Evolutionary conservation across 2,888 invertebrate genomes (phyloP).

Genomic region (Dusona sp.): DNA sequence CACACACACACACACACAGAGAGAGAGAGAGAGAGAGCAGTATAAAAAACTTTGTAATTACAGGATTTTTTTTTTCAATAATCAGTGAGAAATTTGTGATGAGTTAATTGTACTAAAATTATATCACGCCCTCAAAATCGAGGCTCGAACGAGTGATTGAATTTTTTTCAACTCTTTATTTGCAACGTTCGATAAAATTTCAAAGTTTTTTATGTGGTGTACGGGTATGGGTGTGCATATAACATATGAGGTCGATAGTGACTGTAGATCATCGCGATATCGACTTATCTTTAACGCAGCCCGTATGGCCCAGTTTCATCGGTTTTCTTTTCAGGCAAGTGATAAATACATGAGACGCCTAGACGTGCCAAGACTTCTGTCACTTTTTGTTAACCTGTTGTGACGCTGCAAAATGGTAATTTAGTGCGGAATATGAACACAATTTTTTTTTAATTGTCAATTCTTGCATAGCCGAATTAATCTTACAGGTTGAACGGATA

Average conservation of each 20-base stretch:
- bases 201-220: background rate
- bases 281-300: constrained; percentile 59
- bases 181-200: background rate
- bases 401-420: background rate
- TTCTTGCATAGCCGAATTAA: background rate
- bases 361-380: background rate
- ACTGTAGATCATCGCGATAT: constrained; percentile 62
- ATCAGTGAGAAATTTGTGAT: background rate
- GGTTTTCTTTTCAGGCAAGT: constrained; percentile 18
- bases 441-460: background rate
- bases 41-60: background rate
- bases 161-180: background rate
- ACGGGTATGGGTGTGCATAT: background rate
- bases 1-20: too few relatives aligned
- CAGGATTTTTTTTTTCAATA: background rate
- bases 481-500: background rate
- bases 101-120: background rate
- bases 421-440: background rate
- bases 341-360: background rate
- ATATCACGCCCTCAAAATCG: background rate
- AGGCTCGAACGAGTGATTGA: background rate
- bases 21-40: background rate
- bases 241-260: constrained; percentile 35
- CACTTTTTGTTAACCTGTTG: background rate
- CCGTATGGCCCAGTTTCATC: constrained; percentile 58